These are phyloP conservation scores for Trachelus troglodyta DNA, from an alignment of 2,888 invertebrate species.

Conservation along the genomic window DNA sequence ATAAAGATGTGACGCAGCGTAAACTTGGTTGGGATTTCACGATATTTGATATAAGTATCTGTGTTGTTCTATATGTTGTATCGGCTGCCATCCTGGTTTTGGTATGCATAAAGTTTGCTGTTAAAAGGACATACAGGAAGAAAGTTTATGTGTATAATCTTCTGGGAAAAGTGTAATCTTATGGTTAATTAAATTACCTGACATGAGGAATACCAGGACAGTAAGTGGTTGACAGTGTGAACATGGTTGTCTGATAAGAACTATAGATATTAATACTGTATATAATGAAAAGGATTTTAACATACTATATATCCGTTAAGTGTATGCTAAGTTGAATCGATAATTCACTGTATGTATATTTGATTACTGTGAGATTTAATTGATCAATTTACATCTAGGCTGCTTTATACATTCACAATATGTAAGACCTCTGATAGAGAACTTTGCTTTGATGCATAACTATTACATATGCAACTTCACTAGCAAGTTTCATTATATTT, in stretches of 20 bases:
- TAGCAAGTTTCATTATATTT: not conserved
- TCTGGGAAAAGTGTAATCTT: constrained; percentile 76
- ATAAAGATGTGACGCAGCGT: constrained; percentile 35
- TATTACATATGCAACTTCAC: not conserved
- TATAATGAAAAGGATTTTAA: not conserved
- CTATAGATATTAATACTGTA: not conserved
- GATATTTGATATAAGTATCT: constrained; percentile 79
- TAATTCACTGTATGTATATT: not conserved
- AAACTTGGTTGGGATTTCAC: constrained; percentile 70
- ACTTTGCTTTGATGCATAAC: not conserved
- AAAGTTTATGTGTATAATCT: constrained; percentile 78
- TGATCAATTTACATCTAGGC: not conserved
- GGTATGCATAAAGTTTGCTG: constrained; percentile 81
- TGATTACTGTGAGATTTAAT: not conserved
- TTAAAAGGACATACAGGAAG: constrained; percentile 77
- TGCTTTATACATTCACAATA: not conserved
- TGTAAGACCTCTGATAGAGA: not conserved
- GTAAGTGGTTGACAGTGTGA: not conserved
- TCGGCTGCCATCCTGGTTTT: constrained; percentile 81
- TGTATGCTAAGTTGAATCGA: not conserved
- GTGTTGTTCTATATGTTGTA: constrained; percentile 79
- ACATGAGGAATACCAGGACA: not conserved
- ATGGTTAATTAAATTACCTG: not conserved
- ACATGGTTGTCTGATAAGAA: not conserved
- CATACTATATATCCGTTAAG: not conserved